Percentiles rank a stretch among this genome's conserved stretches.
These are phyloP conservation scores for Choloepus didactylus DNA, from an alignment of 2,797 vertebrate genomes.

Conservation along the genomic window DNA sequence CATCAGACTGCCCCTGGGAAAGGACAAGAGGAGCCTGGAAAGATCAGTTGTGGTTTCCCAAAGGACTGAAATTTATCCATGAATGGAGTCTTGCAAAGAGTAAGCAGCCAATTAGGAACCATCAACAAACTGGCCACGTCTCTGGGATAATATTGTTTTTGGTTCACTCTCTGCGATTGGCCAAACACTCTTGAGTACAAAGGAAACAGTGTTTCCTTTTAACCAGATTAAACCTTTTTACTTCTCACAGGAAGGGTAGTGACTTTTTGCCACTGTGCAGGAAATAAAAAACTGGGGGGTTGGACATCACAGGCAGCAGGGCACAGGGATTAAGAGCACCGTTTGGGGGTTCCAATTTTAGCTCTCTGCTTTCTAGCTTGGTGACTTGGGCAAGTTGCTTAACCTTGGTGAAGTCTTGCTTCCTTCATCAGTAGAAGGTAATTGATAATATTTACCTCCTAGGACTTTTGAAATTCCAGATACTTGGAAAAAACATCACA, in stretches of 20 bases:
- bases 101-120: background rate
- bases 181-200: background rate
- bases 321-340: background rate
- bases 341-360: background rate
- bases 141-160: slow-evolving; percentile 65
- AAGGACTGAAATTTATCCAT: background rate
- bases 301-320: background rate
- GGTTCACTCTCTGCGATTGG: slow-evolving; percentile 19
- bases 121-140: slow-evolving; percentile 11
- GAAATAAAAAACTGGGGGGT: background rate
- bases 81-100: background rate
- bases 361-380: background rate
- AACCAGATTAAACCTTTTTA: slow-evolving; percentile 51
- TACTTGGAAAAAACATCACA: background rate
- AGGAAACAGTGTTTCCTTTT: slow-evolving; percentile 67
- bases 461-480: background rate
- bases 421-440: background rate
- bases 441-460: background rate
- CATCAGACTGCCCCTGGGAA: background rate
- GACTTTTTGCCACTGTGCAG: background rate
- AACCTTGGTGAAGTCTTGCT: background rate
- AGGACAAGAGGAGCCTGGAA: background rate
- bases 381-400: background rate
- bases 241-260: slow-evolving; percentile 43
- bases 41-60: background rate